Evolutionary conservation across 2,888 invertebrate species (phyloP).

Genomic region (Sipunculus nudus): DNA sequence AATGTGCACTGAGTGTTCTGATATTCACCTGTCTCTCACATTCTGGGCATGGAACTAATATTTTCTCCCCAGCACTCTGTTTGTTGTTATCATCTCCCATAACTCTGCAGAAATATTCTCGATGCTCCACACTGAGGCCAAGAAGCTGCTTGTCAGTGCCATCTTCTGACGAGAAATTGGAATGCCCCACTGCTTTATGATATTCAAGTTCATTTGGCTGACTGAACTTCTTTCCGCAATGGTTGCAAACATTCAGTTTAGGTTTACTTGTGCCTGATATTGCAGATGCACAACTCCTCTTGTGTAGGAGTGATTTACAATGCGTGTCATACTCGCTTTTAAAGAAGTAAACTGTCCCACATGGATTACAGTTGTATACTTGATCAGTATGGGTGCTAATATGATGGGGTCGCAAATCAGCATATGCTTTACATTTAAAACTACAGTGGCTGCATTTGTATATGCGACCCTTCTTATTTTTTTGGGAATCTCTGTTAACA

Average conservation of each 20-base stretch:
- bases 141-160: conserved; percentile 7
- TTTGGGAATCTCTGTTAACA: conserved; percentile 9
- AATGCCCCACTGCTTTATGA: conserved; percentile 45
- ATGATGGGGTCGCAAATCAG: conserved; percentile 53
- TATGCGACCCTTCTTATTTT: neutral
- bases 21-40: conserved; percentile 56
- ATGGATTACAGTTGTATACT: conserved; percentile 50
- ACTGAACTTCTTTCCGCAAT: conserved; percentile 54
- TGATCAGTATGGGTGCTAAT: conserved; percentile 49
- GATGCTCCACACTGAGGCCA: neutral
- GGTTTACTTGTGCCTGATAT: conserved; percentile 14
- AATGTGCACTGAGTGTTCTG: too few relatives aligned
- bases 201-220: conserved; percentile 51
- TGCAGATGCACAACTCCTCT: conserved; percentile 12
- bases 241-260: conserved; percentile 41
- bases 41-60: conserved; percentile 46
- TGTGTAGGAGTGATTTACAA: too few relatives aligned
- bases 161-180: conserved; percentile 20
- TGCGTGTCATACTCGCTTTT: conserved; percentile 7
- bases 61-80: conserved; percentile 51
- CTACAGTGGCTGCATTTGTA: conserved; percentile 56
- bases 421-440: conserved; percentile 46
- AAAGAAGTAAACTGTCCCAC: conserved; percentile 50
- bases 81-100: conserved; percentile 45
- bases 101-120: conserved; percentile 51